These are phyloP conservation scores for Pseudopodoces humilis DNA, from an alignment of 2,113 vertebrate genomes.

Conservation along the genomic window DNA sequence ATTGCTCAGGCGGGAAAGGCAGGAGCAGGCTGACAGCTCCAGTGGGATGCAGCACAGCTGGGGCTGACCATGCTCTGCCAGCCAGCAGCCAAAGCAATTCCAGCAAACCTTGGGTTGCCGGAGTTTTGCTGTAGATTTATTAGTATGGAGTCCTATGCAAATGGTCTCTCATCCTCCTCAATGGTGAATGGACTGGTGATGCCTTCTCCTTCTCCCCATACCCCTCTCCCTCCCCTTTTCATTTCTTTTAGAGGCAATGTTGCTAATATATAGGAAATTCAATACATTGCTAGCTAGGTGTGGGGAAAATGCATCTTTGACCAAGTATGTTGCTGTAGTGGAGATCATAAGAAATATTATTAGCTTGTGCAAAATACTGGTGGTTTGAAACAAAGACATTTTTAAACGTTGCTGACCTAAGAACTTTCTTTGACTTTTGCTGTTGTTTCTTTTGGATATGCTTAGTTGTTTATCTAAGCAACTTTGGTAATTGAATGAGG, in stretches of 20 bases:
- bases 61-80: background rate
- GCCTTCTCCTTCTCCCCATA: too few species aligned
- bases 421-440: constrained; percentile 68
- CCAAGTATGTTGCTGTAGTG: background rate
- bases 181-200: background rate
- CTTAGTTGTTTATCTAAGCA: constrained; percentile 65
- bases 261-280: background rate
- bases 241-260: background rate
- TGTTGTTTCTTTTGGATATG: constrained; percentile 72
- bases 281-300: background rate
- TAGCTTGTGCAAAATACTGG: constrained; percentile 44
- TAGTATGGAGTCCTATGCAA: background rate
- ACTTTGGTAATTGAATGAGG: constrained; percentile 34
- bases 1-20: background rate
- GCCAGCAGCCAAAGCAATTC: background rate
- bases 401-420: constrained; percentile 63
- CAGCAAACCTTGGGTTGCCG: background rate
- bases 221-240: too few species aligned
- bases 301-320: background rate
- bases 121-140: background rate
- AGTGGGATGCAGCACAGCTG: fast-evolving
- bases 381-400: constrained; percentile 54
- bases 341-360: background rate
- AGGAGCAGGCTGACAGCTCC: background rate
- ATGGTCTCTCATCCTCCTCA: background rate